Conservation (phyloP, 2,797 vertebrate species). For the Limosa lapponica region DNA sequence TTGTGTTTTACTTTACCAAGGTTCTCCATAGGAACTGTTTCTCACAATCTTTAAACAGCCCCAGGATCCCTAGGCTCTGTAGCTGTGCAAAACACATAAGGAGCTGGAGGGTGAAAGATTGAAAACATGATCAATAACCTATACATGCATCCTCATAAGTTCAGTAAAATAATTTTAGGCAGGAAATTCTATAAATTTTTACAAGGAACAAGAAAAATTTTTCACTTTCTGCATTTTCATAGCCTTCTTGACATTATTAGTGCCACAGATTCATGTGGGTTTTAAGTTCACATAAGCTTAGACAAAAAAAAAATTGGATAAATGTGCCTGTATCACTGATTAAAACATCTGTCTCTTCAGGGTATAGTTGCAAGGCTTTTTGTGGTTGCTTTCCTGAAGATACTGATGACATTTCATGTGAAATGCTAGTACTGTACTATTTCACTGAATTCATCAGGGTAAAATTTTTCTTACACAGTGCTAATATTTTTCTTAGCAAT, state of each 20-base stretch:
- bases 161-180: neutral
- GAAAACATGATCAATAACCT: neutral
- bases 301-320: neutral
- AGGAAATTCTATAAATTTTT: neutral
- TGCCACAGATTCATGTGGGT: neutral
- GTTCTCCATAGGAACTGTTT: neutral
- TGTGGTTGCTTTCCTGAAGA: neutral
- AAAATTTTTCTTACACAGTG: neutral
- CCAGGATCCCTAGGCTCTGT: neutral
- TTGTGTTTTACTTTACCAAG: neutral
- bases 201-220: neutral
- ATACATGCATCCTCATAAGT: fast-evolving
- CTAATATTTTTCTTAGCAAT: neutral
- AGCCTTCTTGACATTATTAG: neutral
- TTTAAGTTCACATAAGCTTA: neutral
- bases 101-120: neutral
- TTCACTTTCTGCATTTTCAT: neutral
- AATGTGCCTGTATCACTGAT: neutral
- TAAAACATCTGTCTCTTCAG: neutral
- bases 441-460: neutral
- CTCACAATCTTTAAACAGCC: neutral
- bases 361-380: neutral
- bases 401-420: neutral
- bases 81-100: neutral
- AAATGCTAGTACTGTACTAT: neutral